Base-by-base conservation (phyloP, 30 jellyfish, hydroid and myxozoan genomes). In the Turritopsis rubra region DNA sequence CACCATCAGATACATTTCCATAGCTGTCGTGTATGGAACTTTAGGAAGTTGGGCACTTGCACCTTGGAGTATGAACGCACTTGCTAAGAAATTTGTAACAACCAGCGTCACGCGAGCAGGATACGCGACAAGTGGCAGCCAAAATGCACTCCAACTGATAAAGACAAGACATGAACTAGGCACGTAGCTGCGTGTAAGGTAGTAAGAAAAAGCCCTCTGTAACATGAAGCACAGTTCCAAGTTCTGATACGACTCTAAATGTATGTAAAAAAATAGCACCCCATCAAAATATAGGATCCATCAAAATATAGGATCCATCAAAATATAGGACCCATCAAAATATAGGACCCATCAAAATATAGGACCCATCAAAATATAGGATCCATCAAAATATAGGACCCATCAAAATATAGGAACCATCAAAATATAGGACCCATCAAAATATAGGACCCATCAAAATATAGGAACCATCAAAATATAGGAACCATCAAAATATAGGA, bases 21-120 rank as follows among this genome's bases (percentile, higher is more conserved):
- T 28, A 28, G 96, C 91, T 9, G 96, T 89, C 29, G 85, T 84
- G 75, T 89, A 89, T 52, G 84, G 92, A 25, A 89, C 91, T 52
- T 86, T 83, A 31, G 87, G 52, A 7, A 84, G 74, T 72, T 84
- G 75, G 65, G 79, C 60, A 31, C 89, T 74, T 75, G 93, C 91
- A 68, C 85, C 85, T 17, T 66, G 76, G 7, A 66, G 30, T 9
- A 66, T 17, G 76, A 66, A 66, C 28, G 76, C 76, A 66, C 76
- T 66, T 17, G 76, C 76, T 26, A 66, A 66, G 76, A 66, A 66
- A 17, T 66, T 66, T 5, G 76, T 66, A 7, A 66, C 76, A 18
- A 66, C 17, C 29, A 66, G 27, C 8, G 29, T 26, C 28, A 66
- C 76, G 7, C 76, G 76, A 66, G 76, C 76, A 17, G 76, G 76